Base-by-base conservation (phyloP, 1,140 invertebrate species). In the Chlorops oryzae region DNA sequence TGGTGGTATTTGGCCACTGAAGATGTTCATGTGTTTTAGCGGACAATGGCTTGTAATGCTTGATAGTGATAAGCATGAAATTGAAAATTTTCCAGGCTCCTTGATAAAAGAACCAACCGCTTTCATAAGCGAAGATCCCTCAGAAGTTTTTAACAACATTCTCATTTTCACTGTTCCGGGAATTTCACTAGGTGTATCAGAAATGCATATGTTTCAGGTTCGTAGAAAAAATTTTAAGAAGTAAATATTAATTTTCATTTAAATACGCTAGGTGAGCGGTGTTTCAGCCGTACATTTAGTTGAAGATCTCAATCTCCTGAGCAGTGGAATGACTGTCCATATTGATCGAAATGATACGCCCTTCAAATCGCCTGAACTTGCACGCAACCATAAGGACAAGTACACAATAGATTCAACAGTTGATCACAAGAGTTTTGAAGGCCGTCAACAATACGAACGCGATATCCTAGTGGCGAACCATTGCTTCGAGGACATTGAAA, bases 231-330 rank as follows among this genome's bases (percentile, higher is more conserved):
- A n/a, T n/a, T n/a, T n/a, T n/a, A n/a, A n/a, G n/a, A 46, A 47
- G 22, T n/a, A 15, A n/a, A 20, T 17, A 7, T 38, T 22, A 15
- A 21, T 10, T 41, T 38, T 23, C 3, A 21, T 17, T 7, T n/a
- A 6, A 21, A 37, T 35, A 20, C 23, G 6, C 5, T 23, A 69
- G 65, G 65, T 69, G 3, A 55, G 73, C 41, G 77, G 78, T 58
- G 77, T 79, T 3, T 75, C 67, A 34, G 74, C 78, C 2, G 77
- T 79, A 37, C 62, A 75, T 34, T 68, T 80, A 21, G 78, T 79
- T 5, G 78, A 79, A 48, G 78, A 80, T 50, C 63, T 80, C 3
- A 77, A 75, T 20, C 67, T 72, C 21, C 63, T 79, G 7, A 76
- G 73, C 46, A 66, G 46, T 17, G 66, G 66, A 2, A 57, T 45